Percentiles rank a stretch among this genome's conserved stretches.
phyloP scores from a whole-genome alignment of 2,797 vertebrate species.

The Eulemur mongoz region DNA sequence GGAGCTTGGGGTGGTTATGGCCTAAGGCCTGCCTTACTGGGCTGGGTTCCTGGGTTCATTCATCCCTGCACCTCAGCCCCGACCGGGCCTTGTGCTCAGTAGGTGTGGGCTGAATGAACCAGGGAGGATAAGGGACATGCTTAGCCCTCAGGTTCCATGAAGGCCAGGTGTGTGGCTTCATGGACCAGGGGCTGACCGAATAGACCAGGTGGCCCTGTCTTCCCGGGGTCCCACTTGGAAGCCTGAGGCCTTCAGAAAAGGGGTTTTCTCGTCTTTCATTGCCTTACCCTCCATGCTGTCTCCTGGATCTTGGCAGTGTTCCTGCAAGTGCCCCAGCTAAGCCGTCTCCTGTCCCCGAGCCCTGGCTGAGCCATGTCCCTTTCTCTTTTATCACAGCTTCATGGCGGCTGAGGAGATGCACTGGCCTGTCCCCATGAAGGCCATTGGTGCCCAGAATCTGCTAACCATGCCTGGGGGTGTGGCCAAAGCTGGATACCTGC shows the following conservation, averaged over 20 bases:
- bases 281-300: background rate
- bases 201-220: background rate
- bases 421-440: slow-evolving; percentile 97
- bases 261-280: background rate
- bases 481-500: slow-evolving; percentile 92
- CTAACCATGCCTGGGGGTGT: slow-evolving; percentile 98
- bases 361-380: background rate
- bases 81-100: fast-evolving
- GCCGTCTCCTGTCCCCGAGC: fast-evolving
- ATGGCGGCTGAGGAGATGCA: slow-evolving; percentile 91
- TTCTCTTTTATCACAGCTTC: slow-evolving; percentile 84
- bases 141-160: background rate
- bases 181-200: background rate
- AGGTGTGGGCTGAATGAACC: background rate
- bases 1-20: background rate
- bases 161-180: background rate
- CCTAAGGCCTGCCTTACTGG: background rate
- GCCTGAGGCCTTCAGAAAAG: background rate
- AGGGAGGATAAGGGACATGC: fast-evolving
- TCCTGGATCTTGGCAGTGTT: background rate
- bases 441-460: slow-evolving; percentile 98
- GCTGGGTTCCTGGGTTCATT: background rate
- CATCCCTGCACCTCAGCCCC: fast-evolving
- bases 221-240: background rate
- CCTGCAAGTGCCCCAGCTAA: background rate